Evolutionary conservation across 2,888 invertebrate genomes (phyloP).

Genomic region (Euzophera pinguis): DNA sequence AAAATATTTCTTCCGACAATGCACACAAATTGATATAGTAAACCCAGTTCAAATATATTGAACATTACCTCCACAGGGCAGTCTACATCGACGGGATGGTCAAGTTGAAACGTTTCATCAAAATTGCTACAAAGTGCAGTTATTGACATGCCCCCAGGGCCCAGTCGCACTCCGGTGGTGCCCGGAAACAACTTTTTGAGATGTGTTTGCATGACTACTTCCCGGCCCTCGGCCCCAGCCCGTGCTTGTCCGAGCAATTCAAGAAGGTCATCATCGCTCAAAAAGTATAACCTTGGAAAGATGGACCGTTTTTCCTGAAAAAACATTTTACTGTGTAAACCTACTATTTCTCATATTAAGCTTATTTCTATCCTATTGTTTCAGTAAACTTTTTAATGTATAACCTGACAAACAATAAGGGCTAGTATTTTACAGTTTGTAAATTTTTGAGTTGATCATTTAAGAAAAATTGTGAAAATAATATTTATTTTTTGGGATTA

Average conservation of each 20-base stretch:
- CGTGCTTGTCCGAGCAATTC: conserved; percentile 97
- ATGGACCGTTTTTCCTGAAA: conserved; percentile 92
- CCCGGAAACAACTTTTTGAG: conserved; percentile 98
- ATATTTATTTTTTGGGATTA: too few relatives aligned
- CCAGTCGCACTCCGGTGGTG: conserved; percentile 88
- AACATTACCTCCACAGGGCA: conserved; percentile 86
- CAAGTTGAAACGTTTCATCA: conserved; percentile 86
- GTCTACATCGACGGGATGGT: conserved; percentile 84
- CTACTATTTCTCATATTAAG: too few relatives aligned
- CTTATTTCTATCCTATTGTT: too few relatives aligned
- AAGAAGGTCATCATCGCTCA: conserved; percentile 98
- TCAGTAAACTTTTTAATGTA: too few relatives aligned
- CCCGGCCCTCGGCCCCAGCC: conserved; percentile 80
- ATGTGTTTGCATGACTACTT: conserved; percentile 94
- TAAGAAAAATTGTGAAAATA: too few relatives aligned
- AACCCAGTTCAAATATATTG: too few relatives aligned
- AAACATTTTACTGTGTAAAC: too few relatives aligned
- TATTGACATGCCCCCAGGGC: conserved; percentile 71
- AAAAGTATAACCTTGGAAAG: conserved; percentile 97
- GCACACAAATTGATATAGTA: too few relatives aligned
- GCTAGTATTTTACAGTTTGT: too few relatives aligned
- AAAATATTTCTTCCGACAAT: too few relatives aligned
- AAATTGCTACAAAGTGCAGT: conserved; percentile 87
- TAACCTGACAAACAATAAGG: too few relatives aligned
- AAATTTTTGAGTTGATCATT: too few relatives aligned